Base-by-base conservation (phyloP, 64 coral and sea anemone genomes). In the Exaiptasia diaphana region DNA sequence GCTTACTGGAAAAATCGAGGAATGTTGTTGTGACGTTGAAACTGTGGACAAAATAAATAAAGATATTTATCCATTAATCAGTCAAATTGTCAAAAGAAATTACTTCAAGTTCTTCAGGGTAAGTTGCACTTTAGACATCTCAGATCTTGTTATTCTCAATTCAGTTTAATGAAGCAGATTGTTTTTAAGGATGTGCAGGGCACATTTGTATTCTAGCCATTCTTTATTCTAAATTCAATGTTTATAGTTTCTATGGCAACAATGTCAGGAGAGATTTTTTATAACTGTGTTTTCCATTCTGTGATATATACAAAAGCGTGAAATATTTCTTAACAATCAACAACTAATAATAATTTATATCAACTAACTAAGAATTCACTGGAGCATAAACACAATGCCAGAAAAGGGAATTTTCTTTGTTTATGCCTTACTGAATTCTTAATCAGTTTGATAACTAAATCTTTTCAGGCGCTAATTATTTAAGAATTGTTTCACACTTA, bases 71-170 rank as follows among this genome's bases (percentile, higher is more conserved):
- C 94, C 94, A 58, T 72, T 78, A 8, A 88, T 97, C 54, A 60
- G 36, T 71, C 74, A 97, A 80, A 49, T 97, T 53, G 94, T 97
- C 30, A 84, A 88, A 73, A 91, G 83, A 67, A 88, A 84, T 81
- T 97, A 88, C 63, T 97, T 97, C 68, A 92, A 91, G 49, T 97
- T 97, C 30, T 97, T 92, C 38, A 88, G 88, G 85, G 94, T 97
- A 70, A 29, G 67, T 87, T 57, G 3, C 37, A 23, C 38, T 18
- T 13, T 22, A 46, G 13, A 11, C 7, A 20, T 53, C 24, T 31
- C 3, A 8, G 25, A 5, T 57, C 4, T 55, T 45, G 39, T 21
- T 21, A 17, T 12, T 6, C 22, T 9, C 49, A 52, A n/a, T 12
- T 52, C n/a, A 52, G 10, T 10, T 52, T 12, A 52, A n/a, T n/a